Evolutionary conservation across 2,113 vertebrate species (phyloP).

Genomic region (Periophthalmus modestus): DNA sequence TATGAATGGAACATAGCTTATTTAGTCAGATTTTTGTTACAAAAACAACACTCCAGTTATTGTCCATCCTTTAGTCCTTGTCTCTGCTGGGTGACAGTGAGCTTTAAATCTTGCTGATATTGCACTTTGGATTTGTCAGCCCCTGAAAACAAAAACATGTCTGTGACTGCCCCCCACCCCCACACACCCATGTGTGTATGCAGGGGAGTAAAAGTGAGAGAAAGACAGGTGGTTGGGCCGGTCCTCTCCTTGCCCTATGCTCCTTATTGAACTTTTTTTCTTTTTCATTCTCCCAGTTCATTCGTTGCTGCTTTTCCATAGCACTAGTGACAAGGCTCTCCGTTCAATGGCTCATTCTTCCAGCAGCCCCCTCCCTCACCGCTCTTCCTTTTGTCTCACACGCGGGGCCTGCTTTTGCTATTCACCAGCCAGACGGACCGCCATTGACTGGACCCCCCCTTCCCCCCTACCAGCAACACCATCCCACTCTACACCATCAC

Average conservation of each 20-base stretch:
- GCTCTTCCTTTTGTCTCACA: slow-evolving; percentile 74
- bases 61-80: slow-evolving; percentile 10
- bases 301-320: slow-evolving; percentile 77
- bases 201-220: slow-evolving; percentile 67
- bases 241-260: slow-evolving; percentile 75
- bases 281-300: slow-evolving; percentile 80
- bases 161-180: slow-evolving; percentile 48
- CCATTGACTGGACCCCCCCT: slow-evolving; percentile 83
- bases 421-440: slow-evolving; percentile 85
- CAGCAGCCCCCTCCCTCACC: slow-evolving; percentile 58
- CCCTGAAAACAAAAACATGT: slow-evolving; percentile 65
- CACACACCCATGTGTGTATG: slow-evolving; percentile 47
- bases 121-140: slow-evolving; percentile 45
- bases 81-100: slow-evolving; percentile 39
- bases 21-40: too few species aligned
- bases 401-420: slow-evolving; percentile 82
- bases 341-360: slow-evolving; percentile 81
- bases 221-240: slow-evolving; percentile 79
- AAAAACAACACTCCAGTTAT: neutral
- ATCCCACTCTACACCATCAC: slow-evolving; percentile 45
- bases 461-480: slow-evolving; percentile 8
- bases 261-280: slow-evolving; percentile 78
- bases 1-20: too few species aligned
- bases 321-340: slow-evolving; percentile 76
- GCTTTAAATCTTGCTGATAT: slow-evolving; percentile 66